A percentile compares a stretch with the other conserved stretches of the same genome.
Conservation (phyloP, 1,140 invertebrate genomes). For the Cheumatopsyche charites region DNA sequence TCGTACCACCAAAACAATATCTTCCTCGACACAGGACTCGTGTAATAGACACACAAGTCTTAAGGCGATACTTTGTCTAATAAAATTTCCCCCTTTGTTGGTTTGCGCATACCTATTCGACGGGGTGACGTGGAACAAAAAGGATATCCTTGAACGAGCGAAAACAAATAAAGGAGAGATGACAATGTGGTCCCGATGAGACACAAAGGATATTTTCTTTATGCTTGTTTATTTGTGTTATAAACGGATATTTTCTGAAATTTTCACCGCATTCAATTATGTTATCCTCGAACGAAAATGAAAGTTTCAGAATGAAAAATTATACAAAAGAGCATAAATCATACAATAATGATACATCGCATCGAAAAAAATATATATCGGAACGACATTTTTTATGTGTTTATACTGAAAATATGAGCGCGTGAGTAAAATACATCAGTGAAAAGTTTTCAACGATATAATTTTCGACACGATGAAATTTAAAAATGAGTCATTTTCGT, state of each 20-base stretch:
- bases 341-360: background rate
- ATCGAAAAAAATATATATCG: background rate
- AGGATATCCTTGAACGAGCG: background rate
- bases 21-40: too few relatives aligned
- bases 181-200: conserved; percentile 6
- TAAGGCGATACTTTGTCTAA: too few relatives aligned
- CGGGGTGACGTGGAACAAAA: too few relatives aligned
- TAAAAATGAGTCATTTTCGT: too few relatives aligned
- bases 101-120: too few relatives aligned
- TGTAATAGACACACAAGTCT: too few relatives aligned
- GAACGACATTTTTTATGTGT: background rate
- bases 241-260: background rate
- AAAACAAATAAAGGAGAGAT: background rate
- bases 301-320: too few relatives aligned
- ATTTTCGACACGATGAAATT: background rate
- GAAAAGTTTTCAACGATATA: background rate
- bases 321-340: background rate
- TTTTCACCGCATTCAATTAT: background rate
- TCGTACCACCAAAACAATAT: too few relatives aligned
- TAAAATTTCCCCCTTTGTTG: too few relatives aligned
- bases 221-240: too few relatives aligned
- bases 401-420: background rate
- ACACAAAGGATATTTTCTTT: background rate
- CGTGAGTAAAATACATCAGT: conserved; percentile 10
- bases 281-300: too few relatives aligned